Evolutionary conservation across 2,113 vertebrate genomes (phyloP), one percentile per base, ranked within the genome.

Genomic region (Pseudopodoces humilis): DNA sequence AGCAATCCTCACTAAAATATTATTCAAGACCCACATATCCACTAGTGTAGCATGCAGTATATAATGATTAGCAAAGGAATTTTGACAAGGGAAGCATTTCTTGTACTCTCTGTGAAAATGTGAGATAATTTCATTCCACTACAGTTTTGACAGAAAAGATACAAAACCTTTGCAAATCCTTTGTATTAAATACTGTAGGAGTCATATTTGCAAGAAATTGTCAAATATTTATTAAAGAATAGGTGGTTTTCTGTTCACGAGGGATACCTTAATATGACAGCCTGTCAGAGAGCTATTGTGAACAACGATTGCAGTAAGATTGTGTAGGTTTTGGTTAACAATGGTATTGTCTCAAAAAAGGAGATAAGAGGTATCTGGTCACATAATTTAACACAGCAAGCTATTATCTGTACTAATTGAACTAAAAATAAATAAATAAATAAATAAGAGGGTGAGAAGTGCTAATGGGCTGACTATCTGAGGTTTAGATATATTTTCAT

Each of bases 71-170:
- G 68, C 28, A 83, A 64, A 65, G n/a, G 33, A 43, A 85, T 91
- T 96, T 94, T 96, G 77, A 94, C 56, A 95, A 56, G 63, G 21
- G 28, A 86, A 60, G 23, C 30, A 74, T 77, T 72, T 90, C 56
- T 84, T 74, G 24, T 85, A 47, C 25, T 84, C 8, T 15, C 31
- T 89, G 49, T 92, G 85, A 94, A 96, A 88, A 88, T 58, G 33
- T 80, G 31, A 2, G 30, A 58, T 92, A 93, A 96, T 96, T 88
- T 91, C 31, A 77, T 90, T 87, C 68, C 65, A 90, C 93, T 92
- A 53, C 44, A 37, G 70, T 93, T 97, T 86, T 96, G 81, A 90
- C 88, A 96, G 67, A 92, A 83, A 95, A 92, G 28, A 79, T 86
- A 94, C 4, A 6, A 88, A 87, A 63, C 16, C 28, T 93, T 94